phyloP scores from a whole-genome alignment of 1,140 invertebrate genomes.

The Drosophila elegans region DNA sequence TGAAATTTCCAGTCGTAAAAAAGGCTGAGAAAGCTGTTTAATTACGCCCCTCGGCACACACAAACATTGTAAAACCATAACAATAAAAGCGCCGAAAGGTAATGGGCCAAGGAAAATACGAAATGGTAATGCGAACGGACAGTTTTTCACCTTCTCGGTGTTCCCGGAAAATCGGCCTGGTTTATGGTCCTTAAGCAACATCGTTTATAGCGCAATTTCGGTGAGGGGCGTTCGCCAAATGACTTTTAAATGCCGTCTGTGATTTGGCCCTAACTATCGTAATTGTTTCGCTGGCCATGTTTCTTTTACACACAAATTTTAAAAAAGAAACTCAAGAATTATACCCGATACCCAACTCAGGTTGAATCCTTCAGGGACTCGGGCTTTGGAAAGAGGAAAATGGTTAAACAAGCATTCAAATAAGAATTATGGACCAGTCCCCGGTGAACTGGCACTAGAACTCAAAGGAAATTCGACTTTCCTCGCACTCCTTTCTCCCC shows the following conservation, averaged over 20 bases:
- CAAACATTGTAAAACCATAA: conserved; percentile 81
- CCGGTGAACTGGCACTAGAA: conserved; percentile 47
- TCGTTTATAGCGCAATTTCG: conserved; percentile 50
- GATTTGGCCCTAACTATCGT: conserved; percentile 47
- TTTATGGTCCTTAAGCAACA: conserved; percentile 72
- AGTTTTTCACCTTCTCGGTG: conserved; percentile 27
- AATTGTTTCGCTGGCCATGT: conserved; percentile 41
- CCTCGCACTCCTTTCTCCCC: not conserved
- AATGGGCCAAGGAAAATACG: conserved; percentile 27
- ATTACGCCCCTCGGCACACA: conserved; percentile 55
- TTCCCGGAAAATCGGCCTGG: conserved; percentile 42
- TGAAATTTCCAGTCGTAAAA: conserved; percentile 70
- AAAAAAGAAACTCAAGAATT: conserved; percentile 17
- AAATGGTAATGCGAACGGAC: conserved; percentile 37
- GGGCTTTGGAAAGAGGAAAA: conserved; percentile 27
- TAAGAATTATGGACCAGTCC: conserved; percentile 71
- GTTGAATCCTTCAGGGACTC: conserved; percentile 53
- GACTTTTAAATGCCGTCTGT: conserved; percentile 77
- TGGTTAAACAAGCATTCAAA: conserved; percentile 67
- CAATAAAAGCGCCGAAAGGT: conserved; percentile 51
- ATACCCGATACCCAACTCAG: conserved; percentile 1
- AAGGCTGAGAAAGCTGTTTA: conserved; percentile 62
- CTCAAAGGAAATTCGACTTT: conserved; percentile 34
- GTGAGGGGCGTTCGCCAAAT: conserved; percentile 76
- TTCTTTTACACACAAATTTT: conserved; percentile 16